Evolutionary conservation across 2,113 vertebrate species (phyloP).

Genomic region (Lasiurus cinereus): DNA sequence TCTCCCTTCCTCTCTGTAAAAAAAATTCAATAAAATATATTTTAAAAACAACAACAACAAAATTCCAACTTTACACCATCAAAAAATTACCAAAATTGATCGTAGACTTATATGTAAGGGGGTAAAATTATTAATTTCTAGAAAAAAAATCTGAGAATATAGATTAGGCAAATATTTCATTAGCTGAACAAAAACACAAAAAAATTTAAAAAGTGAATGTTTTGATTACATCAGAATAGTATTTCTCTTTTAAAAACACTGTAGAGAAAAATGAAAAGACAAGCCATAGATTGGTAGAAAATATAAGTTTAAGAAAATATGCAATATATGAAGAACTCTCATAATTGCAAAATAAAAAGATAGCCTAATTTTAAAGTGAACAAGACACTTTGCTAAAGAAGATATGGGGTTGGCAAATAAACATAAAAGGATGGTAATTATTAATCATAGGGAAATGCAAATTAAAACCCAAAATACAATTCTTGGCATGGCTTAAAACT

Average conservation of each 20-base stretch:
- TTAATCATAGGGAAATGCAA: slow-evolving; percentile 41
- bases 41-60: not conserved
- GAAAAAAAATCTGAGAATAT: slow-evolving; percentile 29
- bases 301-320: slow-evolving; percentile 2
- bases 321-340: not conserved
- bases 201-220: not conserved
- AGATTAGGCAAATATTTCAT: not conserved
- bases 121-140: slow-evolving; percentile 8
- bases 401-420: not conserved
- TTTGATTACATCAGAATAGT: slow-evolving; percentile 45
- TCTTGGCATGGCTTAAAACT: not conserved
- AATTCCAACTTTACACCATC: not conserved
- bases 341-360: not conserved
- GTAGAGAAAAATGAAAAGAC: not conserved
- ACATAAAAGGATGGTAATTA: not conserved
- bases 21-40: too few species aligned
- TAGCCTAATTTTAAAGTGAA: not conserved
- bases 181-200: not conserved
- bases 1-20: too few species aligned
- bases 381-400: slow-evolving; percentile 11
- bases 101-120: not conserved
- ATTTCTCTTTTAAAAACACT: not conserved
- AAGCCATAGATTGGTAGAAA: not conserved
- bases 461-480: slow-evolving; percentile 34
- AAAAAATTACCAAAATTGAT: slow-evolving; percentile 44